Evolutionary conservation across 2,797 vertebrate genomes (phyloP).

Genomic region (Vespertilio murinus): DNA sequence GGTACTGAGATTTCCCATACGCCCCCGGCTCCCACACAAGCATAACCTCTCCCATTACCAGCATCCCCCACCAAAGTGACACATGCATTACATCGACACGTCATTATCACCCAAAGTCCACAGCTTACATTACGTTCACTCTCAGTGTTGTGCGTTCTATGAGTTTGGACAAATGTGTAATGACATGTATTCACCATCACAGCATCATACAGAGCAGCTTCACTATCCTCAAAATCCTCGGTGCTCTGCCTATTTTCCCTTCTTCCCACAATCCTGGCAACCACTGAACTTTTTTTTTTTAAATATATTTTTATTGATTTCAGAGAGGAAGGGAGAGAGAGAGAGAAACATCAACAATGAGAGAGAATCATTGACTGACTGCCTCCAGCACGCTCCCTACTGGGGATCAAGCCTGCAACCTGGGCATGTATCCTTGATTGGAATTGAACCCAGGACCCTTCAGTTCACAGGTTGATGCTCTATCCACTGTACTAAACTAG

Average conservation of each 20-base stretch:
- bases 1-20: background rate
- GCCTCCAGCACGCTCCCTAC: no score
- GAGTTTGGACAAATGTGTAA: background rate
- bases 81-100: background rate
- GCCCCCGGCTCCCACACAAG: background rate
- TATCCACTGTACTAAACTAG: no score
- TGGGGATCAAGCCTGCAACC: no score
- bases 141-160: background rate
- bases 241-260: background rate
- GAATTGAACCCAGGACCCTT: no score
- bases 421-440: no score
- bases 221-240: background rate
- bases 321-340: no score
- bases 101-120: background rate
- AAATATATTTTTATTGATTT: no score
- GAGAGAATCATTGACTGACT: no score
- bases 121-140: background rate
- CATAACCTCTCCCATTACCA: background rate
- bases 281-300: no score
- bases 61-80: background rate
- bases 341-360: no score
- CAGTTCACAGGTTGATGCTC: no score
- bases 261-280: background rate
- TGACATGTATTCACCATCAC: background rate
- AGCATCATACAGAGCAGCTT: background rate